Percentiles rank a stretch among this genome's conserved stretches.
These are phyloP conservation scores for Prenolepis imparis DNA, from an alignment of 2,888 invertebrate species.

Conservation along the genomic window DNA sequence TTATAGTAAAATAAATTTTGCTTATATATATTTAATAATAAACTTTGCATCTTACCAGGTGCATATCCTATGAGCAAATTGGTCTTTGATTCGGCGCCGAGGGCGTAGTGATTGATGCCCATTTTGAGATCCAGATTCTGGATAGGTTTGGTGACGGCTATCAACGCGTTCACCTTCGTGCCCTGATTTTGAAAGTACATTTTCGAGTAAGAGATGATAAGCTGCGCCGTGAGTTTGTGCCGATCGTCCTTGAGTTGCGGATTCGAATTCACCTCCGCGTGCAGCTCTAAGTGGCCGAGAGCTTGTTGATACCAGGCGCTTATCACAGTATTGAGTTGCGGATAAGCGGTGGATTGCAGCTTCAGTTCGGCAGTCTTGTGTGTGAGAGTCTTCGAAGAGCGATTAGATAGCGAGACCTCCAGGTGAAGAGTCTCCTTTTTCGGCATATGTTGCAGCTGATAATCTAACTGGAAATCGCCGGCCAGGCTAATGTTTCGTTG, in stretches of 20 bases:
- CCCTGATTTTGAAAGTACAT: conserved; percentile 88
- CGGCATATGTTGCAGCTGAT: conserved; percentile 88
- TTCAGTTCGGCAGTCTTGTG: conserved; percentile 90
- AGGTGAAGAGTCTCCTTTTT: conserved; percentile 86
- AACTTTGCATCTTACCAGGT: conserved; percentile 84
- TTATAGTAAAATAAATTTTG: not conserved
- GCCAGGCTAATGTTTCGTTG: conserved; percentile 87
- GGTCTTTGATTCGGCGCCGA: conserved; percentile 88
- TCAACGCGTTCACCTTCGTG: conserved; percentile 88
- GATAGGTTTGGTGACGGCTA: conserved; percentile 89
- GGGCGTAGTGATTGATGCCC: conserved; percentile 87
- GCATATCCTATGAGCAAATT: conserved; percentile 88
- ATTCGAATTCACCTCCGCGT: conserved; percentile 91
- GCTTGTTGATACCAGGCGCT: conserved; percentile 88
- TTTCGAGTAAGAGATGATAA: conserved; percentile 89
- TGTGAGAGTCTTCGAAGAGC: conserved; percentile 88
- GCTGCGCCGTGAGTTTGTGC: conserved; percentile 89
- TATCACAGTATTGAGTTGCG: conserved; percentile 86
- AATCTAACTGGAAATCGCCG: conserved; percentile 89
- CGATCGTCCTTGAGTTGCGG: conserved; percentile 88
- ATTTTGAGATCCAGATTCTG: conserved; percentile 90
- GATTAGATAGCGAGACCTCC: conserved; percentile 87
- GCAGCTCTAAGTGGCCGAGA: conserved; percentile 91
- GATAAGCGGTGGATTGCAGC: conserved; percentile 91
- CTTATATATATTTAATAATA: not conserved